phyloP scores from a whole-genome alignment of 2,888 invertebrate species.

The Perdita meconis region DNA sequence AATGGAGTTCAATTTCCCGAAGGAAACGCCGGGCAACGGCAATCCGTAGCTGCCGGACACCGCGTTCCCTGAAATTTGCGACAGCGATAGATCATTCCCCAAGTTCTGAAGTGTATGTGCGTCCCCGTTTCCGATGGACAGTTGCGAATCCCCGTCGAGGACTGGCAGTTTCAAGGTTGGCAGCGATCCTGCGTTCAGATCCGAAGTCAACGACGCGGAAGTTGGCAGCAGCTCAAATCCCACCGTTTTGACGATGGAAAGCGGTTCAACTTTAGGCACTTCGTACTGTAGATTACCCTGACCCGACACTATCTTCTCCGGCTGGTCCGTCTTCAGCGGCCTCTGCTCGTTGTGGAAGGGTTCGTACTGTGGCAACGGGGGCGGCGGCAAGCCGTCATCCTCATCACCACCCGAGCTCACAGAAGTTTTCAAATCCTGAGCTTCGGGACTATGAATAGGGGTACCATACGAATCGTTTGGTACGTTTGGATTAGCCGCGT shows the following conservation, averaged over 20 bases:
- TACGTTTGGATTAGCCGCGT: constrained; percentile 69
- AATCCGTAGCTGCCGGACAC: constrained; percentile 65
- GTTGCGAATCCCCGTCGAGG: constrained; percentile 45
- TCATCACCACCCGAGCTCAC: constrained; percentile 75
- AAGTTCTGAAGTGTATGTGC: constrained; percentile 51
- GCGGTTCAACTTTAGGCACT: constrained; percentile 56
- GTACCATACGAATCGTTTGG: constrained; percentile 86
- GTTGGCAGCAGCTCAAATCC: constrained; percentile 74
- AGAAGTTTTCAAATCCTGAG: constrained; percentile 78
- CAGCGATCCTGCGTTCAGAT: constrained; percentile 50
- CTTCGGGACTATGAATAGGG: constrained; percentile 82
- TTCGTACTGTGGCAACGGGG: constrained; percentile 79
- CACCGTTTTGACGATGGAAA: constrained; percentile 69
- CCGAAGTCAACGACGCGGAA: constrained; percentile 55
- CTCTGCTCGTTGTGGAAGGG: constrained; percentile 76
- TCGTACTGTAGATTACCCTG: constrained; percentile 60
- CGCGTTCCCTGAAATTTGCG: constrained; percentile 68
- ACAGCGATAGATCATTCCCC: constrained; percentile 67
- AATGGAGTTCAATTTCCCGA: constrained; percentile 82
- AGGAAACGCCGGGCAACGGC: constrained; percentile 70
- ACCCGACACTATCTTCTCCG: constrained; percentile 38
- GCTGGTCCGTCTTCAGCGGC: constrained; percentile 17
- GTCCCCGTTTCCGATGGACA: constrained; percentile 37
- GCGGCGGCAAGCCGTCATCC: constrained; percentile 79
- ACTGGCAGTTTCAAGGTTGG: constrained; percentile 33